Evolutionary conservation across 2,113 vertebrate genomes (phyloP).

Genomic region (Crypturellus undulatus): DNA sequence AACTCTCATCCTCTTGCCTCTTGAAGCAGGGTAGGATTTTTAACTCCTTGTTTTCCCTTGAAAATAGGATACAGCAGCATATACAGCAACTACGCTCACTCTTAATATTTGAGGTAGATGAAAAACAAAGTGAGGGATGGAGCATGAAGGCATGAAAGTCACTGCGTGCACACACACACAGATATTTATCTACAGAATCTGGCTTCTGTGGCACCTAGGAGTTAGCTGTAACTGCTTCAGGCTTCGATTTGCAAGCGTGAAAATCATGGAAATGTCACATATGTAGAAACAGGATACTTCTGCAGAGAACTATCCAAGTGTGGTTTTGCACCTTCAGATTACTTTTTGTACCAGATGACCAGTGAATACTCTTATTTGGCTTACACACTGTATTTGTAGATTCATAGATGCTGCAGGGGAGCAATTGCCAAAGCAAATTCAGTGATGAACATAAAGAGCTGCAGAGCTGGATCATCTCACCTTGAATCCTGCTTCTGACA

Average conservation of each 20-base stretch:
- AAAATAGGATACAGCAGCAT: neutral
- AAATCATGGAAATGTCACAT: neutral
- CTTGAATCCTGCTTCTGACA: slow-evolving; percentile 17
- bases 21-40: neutral
- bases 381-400: neutral
- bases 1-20: neutral
- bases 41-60: neutral
- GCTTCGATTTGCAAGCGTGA: neutral
- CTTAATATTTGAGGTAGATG: neutral
- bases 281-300: neutral
- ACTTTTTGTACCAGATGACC: neutral
- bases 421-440: slow-evolving; percentile 7
- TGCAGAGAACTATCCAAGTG: neutral
- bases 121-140: neutral
- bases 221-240: neutral
- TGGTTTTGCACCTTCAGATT: neutral
- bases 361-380: neutral
- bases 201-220: neutral
- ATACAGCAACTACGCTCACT: neutral
- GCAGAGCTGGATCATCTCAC: slow-evolving; percentile 38
- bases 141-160: neutral
- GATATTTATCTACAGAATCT: neutral
- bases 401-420: neutral
- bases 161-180: neutral
- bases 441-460: neutral